These are phyloP conservation scores for Petrocephalus microphthalmus DNA, from an alignment of 2,113 vertebrate genomes.

Conservation along the genomic window DNA sequence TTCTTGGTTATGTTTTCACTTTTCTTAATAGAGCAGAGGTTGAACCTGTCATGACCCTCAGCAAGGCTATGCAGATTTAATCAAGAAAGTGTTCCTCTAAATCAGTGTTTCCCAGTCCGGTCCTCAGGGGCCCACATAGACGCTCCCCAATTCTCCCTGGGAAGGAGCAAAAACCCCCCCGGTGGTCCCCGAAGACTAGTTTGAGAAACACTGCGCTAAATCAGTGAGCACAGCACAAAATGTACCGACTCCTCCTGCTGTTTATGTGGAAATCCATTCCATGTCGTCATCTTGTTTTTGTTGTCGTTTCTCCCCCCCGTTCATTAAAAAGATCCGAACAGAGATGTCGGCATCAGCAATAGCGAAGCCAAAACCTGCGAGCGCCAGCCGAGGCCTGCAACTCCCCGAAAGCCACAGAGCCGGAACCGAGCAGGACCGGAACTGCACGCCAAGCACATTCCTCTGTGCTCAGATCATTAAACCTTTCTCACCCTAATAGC, in stretches of 20 bases:
- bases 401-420: neutral
- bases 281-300: slow-evolving; percentile 51
- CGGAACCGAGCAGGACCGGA: neutral
- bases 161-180: no score
- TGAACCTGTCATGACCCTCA: neutral
- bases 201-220: no score
- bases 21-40: neutral
- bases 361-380: slow-evolving; percentile 4
- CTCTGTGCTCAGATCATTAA: neutral
- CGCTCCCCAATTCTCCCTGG: no score
- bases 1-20: neutral
- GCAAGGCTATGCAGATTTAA: neutral
- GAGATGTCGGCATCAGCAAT: neutral
- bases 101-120: neutral
- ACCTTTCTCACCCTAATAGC: neutral
- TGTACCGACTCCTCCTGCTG: slow-evolving; percentile 31
- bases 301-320: slow-evolving; percentile 34
- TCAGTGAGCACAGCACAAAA: slow-evolving; percentile 24
- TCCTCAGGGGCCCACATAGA: no score
- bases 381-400: neutral
- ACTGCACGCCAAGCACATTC: neutral
- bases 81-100: slow-evolving; percentile 4
- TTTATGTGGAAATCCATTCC: slow-evolving; percentile 32
- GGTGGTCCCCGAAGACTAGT: no score
- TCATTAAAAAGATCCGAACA: slow-evolving; percentile 39